Percentiles rank a stretch among this genome's conserved stretches.
These are phyloP conservation scores for Okamejei kenojei DNA, from an alignment of 2,797 vertebrate genomes.

Conservation along the genomic window DNA sequence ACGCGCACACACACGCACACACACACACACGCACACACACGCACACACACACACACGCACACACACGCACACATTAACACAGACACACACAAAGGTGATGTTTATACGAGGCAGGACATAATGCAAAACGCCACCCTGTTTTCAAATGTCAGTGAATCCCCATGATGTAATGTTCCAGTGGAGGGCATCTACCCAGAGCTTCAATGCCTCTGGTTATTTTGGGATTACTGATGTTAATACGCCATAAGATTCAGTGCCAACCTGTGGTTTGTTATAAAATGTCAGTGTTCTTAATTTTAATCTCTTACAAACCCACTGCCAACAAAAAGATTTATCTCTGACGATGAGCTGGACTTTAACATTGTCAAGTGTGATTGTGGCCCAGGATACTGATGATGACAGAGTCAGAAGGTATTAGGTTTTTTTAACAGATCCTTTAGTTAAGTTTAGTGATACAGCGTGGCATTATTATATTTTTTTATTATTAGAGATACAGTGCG, in stretches of 20 bases:
- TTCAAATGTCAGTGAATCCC: background rate
- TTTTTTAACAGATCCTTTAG: too few relatives aligned
- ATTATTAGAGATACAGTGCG: too few relatives aligned
- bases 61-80: background rate
- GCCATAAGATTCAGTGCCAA: background rate
- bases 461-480: too few relatives aligned
- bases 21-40: too few relatives aligned
- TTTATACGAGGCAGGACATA: background rate
- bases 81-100: too few relatives aligned
- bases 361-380: background rate
- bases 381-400: too few relatives aligned
- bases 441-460: too few relatives aligned
- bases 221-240: background rate
- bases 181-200: background rate
- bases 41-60: background rate
- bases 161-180: background rate
- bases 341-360: background rate
- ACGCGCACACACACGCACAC: too few relatives aligned
- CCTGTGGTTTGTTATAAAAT: background rate
- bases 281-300: background rate
- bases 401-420: too few relatives aligned
- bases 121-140: background rate
- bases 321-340: too few relatives aligned
- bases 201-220: background rate
- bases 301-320: background rate